phyloP scores from a whole-genome alignment of 2,888 invertebrate species.

The Drosophila borealis region DNA sequence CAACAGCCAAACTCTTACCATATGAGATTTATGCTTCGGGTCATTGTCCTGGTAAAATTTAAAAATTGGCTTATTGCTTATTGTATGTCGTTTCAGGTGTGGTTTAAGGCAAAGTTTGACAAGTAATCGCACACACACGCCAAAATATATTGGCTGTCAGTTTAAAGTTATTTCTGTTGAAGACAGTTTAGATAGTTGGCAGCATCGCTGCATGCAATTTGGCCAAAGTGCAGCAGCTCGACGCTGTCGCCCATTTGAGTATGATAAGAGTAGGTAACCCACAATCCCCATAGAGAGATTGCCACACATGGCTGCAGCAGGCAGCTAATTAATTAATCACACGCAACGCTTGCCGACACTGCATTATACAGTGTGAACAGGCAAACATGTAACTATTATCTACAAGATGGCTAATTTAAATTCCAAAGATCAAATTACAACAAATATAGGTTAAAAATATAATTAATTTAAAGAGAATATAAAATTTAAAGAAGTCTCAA shows the following conservation, averaged over 20 bases:
- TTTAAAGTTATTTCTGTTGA: constrained; percentile 56
- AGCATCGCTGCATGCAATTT: constrained; percentile 51
- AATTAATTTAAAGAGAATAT: too few species aligned
- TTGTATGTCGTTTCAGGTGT: constrained; percentile 9
- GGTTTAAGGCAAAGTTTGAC: constrained; percentile 43
- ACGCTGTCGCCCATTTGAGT: constrained; percentile 38
- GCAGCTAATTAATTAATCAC: constrained; percentile 59
- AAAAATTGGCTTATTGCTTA: too few species aligned
- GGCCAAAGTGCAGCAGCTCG: constrained; percentile 35
- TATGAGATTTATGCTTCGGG: too few species aligned
- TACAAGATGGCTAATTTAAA: too few species aligned
- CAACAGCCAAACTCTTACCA: too few species aligned
- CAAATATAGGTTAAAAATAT: too few species aligned
- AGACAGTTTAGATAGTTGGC: constrained; percentile 70
- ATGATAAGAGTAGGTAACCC: constrained; percentile 42
- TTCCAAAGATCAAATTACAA: too few species aligned
- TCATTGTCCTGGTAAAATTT: too few species aligned
- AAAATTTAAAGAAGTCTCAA: too few species aligned
- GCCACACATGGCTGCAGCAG: constrained; percentile 28
- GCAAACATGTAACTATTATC: too few species aligned
- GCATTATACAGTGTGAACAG: too few species aligned
- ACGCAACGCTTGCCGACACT: constrained; percentile 31
- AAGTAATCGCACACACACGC: constrained; percentile 20
- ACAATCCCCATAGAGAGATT: background rate
- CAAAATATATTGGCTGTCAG: constrained; percentile 12